Percentiles rank a stretch among this genome's conserved stretches.
Evolutionary conservation across 2,888 invertebrate genomes (phyloP).

Genomic region (Crepidodera aurea): DNA sequence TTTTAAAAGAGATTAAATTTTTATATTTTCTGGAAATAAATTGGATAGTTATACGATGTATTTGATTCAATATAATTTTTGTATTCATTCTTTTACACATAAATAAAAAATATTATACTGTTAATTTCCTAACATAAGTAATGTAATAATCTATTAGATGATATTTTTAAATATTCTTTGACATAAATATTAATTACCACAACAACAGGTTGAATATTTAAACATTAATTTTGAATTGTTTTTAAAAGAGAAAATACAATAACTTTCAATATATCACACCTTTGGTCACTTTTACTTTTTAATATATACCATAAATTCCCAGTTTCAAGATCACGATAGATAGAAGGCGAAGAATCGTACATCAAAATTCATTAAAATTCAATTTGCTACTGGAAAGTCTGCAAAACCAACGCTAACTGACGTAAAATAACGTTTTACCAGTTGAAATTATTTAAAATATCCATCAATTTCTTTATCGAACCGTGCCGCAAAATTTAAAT

Average conservation of each 20-base stretch:
- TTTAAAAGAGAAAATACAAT: background rate
- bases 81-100: too few species aligned
- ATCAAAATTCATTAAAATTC: background rate
- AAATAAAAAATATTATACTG: too few species aligned
- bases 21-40: too few species aligned
- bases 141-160: too few species aligned
- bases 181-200: too few species aligned
- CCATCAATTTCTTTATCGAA: background rate
- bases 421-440: conserved; percentile 39
- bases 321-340: background rate
- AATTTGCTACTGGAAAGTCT: conserved; percentile 17
- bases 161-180: too few species aligned
- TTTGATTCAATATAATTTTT: too few species aligned
- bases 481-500: background rate
- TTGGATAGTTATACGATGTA: too few species aligned
- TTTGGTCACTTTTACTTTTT: background rate
- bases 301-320: background rate
- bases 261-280: background rate
- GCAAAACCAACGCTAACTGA: conserved; percentile 23
- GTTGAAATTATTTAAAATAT: background rate
- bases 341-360: too few species aligned
- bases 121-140: too few species aligned
- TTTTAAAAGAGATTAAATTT: too few species aligned
- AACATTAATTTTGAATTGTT: background rate
- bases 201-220: background rate